A percentile compares a stretch with the other conserved stretches of the same genome.
These are phyloP conservation scores for Gnathonemus longibarbis DNA, from an alignment of 2,113 vertebrate species.

Conservation along the genomic window DNA sequence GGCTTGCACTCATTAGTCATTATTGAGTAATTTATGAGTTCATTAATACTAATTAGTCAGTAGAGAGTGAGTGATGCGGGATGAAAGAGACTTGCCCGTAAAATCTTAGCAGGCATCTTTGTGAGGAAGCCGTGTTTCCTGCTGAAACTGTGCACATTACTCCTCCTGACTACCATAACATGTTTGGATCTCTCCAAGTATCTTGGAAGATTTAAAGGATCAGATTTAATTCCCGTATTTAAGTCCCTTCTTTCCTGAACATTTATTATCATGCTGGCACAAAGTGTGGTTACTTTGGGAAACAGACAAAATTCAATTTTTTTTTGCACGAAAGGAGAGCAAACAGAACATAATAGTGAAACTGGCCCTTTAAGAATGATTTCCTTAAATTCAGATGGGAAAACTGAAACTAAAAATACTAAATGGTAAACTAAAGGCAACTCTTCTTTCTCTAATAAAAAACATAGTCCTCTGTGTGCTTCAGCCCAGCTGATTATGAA, in stretches of 20 bases:
- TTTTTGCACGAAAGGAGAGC: not conserved
- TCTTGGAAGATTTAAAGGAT: not conserved
- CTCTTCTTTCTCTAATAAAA: not conserved
- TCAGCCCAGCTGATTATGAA: slow-evolving; percentile 6
- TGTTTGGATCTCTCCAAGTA: not conserved
- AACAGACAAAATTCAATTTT: not conserved
- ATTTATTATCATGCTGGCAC: not conserved
- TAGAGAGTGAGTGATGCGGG: not conserved
- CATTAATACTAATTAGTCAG: not conserved
- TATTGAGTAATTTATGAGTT: not conserved
- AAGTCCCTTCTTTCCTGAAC: not conserved
- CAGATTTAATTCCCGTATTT: not conserved
- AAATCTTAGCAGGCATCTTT: not conserved
- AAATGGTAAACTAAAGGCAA: not conserved
- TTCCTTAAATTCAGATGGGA: not conserved
- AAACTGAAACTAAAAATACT: not conserved
- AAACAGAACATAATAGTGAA: not conserved
- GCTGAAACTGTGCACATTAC: not conserved
- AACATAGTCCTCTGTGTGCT: not conserved
- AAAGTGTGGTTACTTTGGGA: not conserved
- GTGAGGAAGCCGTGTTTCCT: not conserved
- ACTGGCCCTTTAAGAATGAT: not conserved
- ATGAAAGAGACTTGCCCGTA: not conserved
- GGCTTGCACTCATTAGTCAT: not conserved
- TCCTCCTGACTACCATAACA: not conserved